These are phyloP conservation scores for Micropoecilia bifurca DNA, from an alignment of 2,797 vertebrate species.

Conservation along the genomic window DNA sequence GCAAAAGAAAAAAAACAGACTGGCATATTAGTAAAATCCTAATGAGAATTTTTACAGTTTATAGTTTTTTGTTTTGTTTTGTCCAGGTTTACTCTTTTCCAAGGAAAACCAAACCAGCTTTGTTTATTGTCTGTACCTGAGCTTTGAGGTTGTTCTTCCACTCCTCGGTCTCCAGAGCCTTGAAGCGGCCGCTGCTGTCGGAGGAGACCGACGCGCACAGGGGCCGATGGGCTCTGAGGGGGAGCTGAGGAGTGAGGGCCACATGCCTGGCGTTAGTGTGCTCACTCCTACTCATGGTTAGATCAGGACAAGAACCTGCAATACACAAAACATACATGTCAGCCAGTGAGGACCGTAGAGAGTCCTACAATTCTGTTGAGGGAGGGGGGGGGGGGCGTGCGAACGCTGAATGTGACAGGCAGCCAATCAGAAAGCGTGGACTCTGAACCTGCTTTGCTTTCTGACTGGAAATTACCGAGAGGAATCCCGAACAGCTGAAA, in stretches of 20 bases:
- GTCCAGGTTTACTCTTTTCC: background rate
- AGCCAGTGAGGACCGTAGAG: background rate
- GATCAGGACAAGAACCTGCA: slow-evolving; percentile 82
- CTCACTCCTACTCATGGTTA: slow-evolving; percentile 82
- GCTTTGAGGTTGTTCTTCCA: slow-evolving; percentile 84
- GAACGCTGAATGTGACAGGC: too few species aligned
- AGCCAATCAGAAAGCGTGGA: too few species aligned
- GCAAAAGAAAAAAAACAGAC: background rate
- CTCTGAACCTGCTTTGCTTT: too few species aligned
- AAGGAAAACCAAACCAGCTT: background rate
- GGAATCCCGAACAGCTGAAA: too few species aligned
- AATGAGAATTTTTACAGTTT: background rate
- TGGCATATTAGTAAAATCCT: background rate
- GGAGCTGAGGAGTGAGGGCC: slow-evolving; percentile 74
- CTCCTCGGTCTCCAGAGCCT: slow-evolving; percentile 77
- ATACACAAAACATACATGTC: background rate
- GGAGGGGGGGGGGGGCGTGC: too few species aligned
- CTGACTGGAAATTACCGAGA: too few species aligned
- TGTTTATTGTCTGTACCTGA: slow-evolving; percentile 68
- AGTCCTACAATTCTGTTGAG: too few species aligned
- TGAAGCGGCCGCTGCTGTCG: slow-evolving; percentile 79
- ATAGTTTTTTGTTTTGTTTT: background rate
- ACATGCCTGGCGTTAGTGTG: slow-evolving; percentile 62
- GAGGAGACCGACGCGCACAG: slow-evolving; percentile 80
- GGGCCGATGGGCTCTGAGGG: slow-evolving; percentile 69